Conservation (phyloP, 2,113 vertebrate genomes). For the Eudyptes chrysolophus region DNA sequence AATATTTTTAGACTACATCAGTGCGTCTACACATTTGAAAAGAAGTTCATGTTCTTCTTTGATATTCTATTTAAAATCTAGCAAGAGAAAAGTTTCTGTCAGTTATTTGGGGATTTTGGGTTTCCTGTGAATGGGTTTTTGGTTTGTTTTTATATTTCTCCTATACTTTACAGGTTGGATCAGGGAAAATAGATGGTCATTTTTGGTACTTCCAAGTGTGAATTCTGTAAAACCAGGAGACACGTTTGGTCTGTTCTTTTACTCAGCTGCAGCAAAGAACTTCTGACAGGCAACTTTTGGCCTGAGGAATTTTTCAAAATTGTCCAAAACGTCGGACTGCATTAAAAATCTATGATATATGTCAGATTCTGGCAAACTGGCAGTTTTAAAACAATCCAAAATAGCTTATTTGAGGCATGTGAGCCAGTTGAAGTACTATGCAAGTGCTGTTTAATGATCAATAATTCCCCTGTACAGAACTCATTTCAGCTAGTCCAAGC, state of each 20-base stretch:
- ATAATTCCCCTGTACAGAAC: not conserved
- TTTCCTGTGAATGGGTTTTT: not conserved
- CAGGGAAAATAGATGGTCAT: not conserved
- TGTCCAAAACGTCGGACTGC: not conserved
- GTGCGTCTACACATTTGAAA: not conserved
- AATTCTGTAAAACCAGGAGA: not conserved
- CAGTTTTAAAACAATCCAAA: not conserved
- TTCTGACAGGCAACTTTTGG: not conserved
- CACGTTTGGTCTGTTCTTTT: not conserved
- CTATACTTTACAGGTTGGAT: not conserved
- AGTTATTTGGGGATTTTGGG: not conserved
- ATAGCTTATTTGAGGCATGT: not conserved
- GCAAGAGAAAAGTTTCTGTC: not conserved
- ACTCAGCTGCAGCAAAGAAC: not conserved
- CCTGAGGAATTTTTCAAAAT: not conserved
- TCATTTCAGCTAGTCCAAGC: not conserved
- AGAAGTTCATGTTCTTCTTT: not conserved
- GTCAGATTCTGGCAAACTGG: not conserved
- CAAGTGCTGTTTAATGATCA: not conserved
- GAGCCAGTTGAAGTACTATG: not conserved
- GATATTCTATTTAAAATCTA: not conserved
- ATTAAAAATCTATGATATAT: not conserved
- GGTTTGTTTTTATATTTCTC: not conserved
- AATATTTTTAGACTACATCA: not conserved
- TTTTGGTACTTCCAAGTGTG: not conserved